Conservation (phyloP, 2,888 invertebrate species). For the Lasioglossum figueresi region DNA sequence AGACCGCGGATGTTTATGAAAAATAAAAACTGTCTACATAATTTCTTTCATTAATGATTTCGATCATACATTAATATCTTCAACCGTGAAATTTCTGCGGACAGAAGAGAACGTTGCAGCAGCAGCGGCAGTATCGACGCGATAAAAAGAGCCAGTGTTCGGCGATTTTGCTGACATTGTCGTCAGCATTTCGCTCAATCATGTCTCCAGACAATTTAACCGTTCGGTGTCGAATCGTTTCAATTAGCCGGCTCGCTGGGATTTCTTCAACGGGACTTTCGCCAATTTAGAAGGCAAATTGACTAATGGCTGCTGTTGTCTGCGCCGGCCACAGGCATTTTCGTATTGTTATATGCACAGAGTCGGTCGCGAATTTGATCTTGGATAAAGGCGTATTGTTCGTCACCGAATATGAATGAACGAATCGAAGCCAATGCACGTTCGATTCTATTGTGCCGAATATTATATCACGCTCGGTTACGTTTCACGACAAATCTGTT, state of each 20-base stretch:
- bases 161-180: background rate
- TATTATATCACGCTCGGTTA: slow-evolving; percentile 36
- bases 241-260: background rate
- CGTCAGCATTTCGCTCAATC: background rate
- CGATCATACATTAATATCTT: no score
- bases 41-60: no score
- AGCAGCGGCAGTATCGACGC: background rate
- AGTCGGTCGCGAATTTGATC: slow-evolving; percentile 38
- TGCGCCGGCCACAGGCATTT: background rate
- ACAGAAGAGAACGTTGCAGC: no score
- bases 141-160: background rate
- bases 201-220: background rate
- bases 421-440: slow-evolving; percentile 28
- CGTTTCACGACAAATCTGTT: slow-evolving; percentile 40
- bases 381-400: slow-evolving; percentile 51
- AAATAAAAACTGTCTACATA: no score
- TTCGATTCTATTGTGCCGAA: slow-evolving; percentile 44
- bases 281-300: slow-evolving; percentile 40
- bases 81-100: background rate
- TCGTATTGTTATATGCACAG: slow-evolving; percentile 17
- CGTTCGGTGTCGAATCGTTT: background rate
- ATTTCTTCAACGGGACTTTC: slow-evolving; percentile 21
- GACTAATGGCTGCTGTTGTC: slow-evolving; percentile 4
- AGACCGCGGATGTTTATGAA: no score
- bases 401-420: slow-evolving; percentile 42